A percentile compares a stretch with the other conserved stretches of the same genome.
These are phyloP conservation scores for Pteromalus puparum DNA, from an alignment of 1,140 invertebrate genomes.

Conservation along the genomic window DNA sequence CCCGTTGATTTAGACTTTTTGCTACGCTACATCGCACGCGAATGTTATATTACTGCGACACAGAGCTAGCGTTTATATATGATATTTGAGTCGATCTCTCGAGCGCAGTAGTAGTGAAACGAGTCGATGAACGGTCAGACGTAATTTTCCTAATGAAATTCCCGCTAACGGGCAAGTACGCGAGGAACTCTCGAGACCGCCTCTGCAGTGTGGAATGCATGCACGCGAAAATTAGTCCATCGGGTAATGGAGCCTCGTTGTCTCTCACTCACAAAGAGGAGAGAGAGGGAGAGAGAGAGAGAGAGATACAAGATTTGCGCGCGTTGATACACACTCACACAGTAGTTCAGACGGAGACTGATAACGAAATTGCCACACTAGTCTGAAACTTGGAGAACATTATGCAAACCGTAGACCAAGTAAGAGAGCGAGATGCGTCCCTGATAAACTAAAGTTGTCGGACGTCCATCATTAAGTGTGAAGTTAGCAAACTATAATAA, in stretches of 20 bases:
- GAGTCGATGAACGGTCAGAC: conserved; percentile 15
- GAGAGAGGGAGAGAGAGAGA: not conserved
- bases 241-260: conserved; percentile 17
- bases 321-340: not conserved
- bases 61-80: not conserved
- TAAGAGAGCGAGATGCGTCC: conserved; percentile 1
- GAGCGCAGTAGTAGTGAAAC: not conserved
- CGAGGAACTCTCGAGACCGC: not conserved
- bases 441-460: conserved; percentile 49
- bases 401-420: conserved; percentile 33
- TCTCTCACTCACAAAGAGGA: not conserved
- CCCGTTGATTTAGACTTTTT: not conserved
- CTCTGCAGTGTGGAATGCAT: conserved; percentile 12
- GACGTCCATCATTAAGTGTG: conserved; percentile 50
- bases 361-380: conserved; percentile 47
- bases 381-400: conserved; percentile 38
- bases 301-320: conserved; percentile 9
- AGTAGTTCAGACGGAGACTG: not conserved
- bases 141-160: conserved; percentile 25
- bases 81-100: not conserved
- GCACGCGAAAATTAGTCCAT: conserved; percentile 16
- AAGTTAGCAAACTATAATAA: conserved; percentile 49
- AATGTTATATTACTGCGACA: not conserved
- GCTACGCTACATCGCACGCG: not conserved
- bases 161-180: not conserved